These are phyloP conservation scores for Noctua janthe DNA, from an alignment of 2,888 invertebrate genomes.

Conservation along the genomic window DNA sequence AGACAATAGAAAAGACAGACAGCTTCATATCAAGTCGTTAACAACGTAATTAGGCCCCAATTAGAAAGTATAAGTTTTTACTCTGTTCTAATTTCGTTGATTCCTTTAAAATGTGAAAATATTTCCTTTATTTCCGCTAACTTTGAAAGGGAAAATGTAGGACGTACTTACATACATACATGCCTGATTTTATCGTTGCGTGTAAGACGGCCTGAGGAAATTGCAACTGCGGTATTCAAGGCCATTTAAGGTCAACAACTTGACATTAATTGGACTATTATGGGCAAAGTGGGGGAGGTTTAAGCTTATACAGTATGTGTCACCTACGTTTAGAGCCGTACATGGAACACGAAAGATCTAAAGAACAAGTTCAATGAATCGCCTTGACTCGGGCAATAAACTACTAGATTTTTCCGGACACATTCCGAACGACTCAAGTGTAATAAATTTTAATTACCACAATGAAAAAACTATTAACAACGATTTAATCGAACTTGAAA, in stretches of 20 bases:
- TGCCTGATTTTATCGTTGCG: constrained; percentile 52
- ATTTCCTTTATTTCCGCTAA: constrained; percentile 29
- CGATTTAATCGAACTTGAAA: constrained; percentile 24
- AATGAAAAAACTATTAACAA: constrained; percentile 36
- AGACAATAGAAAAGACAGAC: constrained; percentile 52
- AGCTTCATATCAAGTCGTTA: constrained; percentile 28
- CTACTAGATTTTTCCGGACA: constrained; percentile 5
- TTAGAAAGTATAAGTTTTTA: constrained; percentile 50
- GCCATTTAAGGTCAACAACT: constrained; percentile 57
- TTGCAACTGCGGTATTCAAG: constrained; percentile 50
- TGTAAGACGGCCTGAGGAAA: constrained; percentile 55
- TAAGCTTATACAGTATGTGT: constrained; percentile 25
- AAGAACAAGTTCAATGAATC: constrained; percentile 41
- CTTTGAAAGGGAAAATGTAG: constrained; percentile 56
- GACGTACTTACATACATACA: constrained; percentile 26
- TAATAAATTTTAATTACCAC: constrained; percentile 44
- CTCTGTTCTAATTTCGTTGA: constrained; percentile 13
- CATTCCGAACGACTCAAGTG: constrained; percentile 13
- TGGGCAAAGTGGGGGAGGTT: constrained; percentile 24
- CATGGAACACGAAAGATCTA: neutral
- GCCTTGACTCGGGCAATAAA: constrained; percentile 46
- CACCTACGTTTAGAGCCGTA: constrained; percentile 40
- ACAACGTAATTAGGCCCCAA: constrained; percentile 45
- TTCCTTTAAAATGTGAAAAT: constrained; percentile 19
- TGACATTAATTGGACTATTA: constrained; percentile 56